These are phyloP conservation scores for Paraescarpia echinospica DNA, from an alignment of 1,140 invertebrate genomes.

Conservation along the genomic window DNA sequence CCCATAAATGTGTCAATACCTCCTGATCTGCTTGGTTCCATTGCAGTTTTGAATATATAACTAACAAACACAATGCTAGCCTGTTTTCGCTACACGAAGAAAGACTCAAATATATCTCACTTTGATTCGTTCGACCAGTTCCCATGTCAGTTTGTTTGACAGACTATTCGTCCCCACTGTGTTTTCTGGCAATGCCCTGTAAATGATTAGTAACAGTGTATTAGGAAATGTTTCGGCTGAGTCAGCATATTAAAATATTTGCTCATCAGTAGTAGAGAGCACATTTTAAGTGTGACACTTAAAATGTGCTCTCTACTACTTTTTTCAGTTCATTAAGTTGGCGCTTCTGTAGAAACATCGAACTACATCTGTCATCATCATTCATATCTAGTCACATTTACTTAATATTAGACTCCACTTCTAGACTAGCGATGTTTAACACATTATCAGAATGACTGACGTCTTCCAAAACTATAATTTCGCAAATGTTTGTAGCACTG, in stretches of 20 bases:
- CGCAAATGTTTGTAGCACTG: neutral
- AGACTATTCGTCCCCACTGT: constrained; percentile 6
- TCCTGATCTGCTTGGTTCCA: too few relatives aligned
- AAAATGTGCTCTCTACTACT: too few relatives aligned
- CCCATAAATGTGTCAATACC: too few relatives aligned
- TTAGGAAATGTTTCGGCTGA: neutral
- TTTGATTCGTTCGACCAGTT: constrained; percentile 21
- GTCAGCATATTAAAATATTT: neutral
- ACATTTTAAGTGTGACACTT: too few relatives aligned
- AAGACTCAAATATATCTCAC: neutral
- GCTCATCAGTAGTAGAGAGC: neutral
- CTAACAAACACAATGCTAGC: neutral
- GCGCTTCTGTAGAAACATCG: too few relatives aligned
- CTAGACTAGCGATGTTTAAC: too few relatives aligned
- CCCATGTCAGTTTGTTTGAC: constrained; percentile 16
- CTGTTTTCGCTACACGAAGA: neutral
- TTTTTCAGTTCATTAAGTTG: too few relatives aligned
- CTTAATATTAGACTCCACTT: too few relatives aligned
- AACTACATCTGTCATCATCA: too few relatives aligned
- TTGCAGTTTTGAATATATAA: too few relatives aligned
- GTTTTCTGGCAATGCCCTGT: constrained; percentile 1
- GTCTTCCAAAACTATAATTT: neutral
- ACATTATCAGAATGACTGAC: too few relatives aligned
- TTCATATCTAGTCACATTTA: too few relatives aligned
- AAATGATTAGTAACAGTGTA: neutral